Base-by-base conservation (phyloP, 2,797 vertebrate species). In the Tauraco hartlaubi region DNA sequence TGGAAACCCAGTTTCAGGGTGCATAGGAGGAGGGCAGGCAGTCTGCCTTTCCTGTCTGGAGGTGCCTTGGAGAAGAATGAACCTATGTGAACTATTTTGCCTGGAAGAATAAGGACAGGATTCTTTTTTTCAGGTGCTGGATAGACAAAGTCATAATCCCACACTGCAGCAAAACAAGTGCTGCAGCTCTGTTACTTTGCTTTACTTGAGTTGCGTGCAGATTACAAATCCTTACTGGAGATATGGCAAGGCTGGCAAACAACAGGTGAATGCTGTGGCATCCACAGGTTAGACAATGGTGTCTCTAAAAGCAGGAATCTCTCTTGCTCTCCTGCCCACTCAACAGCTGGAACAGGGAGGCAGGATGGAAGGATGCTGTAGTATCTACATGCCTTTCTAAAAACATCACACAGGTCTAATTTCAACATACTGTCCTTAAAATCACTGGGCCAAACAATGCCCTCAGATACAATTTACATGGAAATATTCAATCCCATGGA, bases 341-440 rank as follows among this genome's bases (percentile, higher is more conserved):
- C 63, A 92, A 71, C 55, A 90, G 67, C 82, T 84, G 90, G 68
- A 83, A 88, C 43, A 73, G 48, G 55, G 23, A 92, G 25, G 52
- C 48, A 86, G 44, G 46, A 35, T 54, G 59, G 28, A 83, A 76
- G 21, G 43, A 81, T 79, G 63, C n/a, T 73, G 41, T 11, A 43
- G 28, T 37, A 59, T 44, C 51, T 81, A 31, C 26, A 18, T 21
- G 28, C 14, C 33, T 62, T 83, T 73, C 69, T 92, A 23, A 92
- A 85, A 92, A n/a, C 63, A 88, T 58, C 37, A 43, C 0, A 3
- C 29, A 39, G 31, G 52, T 73, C 80, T 94, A 79, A 95, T 89
- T 92, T 92, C 85, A 92, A 43, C 41, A 28, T 7, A 35, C 33
- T 76, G 61, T 37, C 83, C 88, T 71, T 77, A 94, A 93, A 96